Evolutionary conservation across 2,113 vertebrate genomes (phyloP), one percentile per base, ranked within the genome.

Genomic region (Rana temporaria): DNA sequence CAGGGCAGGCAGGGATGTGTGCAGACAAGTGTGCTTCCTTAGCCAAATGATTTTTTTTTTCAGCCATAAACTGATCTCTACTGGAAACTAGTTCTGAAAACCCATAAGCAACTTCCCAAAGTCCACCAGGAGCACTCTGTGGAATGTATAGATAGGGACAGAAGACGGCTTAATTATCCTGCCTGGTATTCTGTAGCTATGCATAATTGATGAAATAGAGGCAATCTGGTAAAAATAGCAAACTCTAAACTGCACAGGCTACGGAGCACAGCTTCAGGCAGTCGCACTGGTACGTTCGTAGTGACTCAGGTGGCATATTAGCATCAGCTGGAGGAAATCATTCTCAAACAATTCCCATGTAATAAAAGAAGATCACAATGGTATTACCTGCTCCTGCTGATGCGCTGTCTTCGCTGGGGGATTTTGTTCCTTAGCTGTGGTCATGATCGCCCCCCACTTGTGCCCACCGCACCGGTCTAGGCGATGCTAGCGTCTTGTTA

Each of bases 311-410:
- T 85, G 84, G 15, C 79, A 82, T 65, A 34, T 85, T 78, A 86
- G 86, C 60, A 83, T 60, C 0, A 6, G 79, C 55, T 77, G 0
- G 34, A 62, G 57, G 24, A 72, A 72, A 38, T 48, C 79, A 65
- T 66, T 48, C 16, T 66, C 53, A 76, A 56, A 76, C 80, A 5
- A 82, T 34, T 18, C 11, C 53, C 64, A 66, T 69, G 11, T 6
- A 57, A 72, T 12, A 63, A n/a, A 77, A 30, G 17, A 60, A 30
- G 24, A 11, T 73, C 59, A 68, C 9, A 85, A 73, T 64, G 73
- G 66, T 89, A 72, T 90, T 96, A 99, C 97, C 97, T 98, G 96
- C 3, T 98, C 97, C 77, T 96, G 97, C 88, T 97, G 96, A 5
- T 95, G 96, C 89, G 87, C 91, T 84, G 95, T 82, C 91, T 98